Evolutionary conservation across 2,113 vertebrate species (phyloP), one percentile per base, ranked within the genome.

Genomic region (Xiphias gladius): DNA sequence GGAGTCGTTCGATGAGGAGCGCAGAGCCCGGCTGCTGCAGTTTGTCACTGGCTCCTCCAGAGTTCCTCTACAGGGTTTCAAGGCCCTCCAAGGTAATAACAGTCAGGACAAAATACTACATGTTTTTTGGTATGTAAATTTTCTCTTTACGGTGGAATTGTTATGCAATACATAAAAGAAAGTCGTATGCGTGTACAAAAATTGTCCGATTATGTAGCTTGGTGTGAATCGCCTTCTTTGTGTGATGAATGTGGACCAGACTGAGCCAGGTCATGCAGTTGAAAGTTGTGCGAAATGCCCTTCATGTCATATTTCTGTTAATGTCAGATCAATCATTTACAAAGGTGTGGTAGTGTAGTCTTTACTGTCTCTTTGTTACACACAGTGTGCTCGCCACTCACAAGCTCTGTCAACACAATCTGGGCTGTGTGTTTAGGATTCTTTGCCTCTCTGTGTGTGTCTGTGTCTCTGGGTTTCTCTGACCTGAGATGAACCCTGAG

Each of bases 21-120:
- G 97, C 72, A 90, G 98, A 85, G 98, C 98, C 0, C 94, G 98
- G 11, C 94, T 99, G 46, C 96, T 99, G 35, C 98, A 99, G 96
- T 99, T 99, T 2, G 98, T 99, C 91, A 99, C 98, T 0, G 98
- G 98, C 63, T 99, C 98, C 0, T 99, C 98, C 57, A 84, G 98
- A 63, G 98, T 99, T 86, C 98, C 98, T 17, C 96, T 99, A 87
- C 98, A 99, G 91, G 98, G 98, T 82, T 99, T 99, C 94, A 99
- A 99, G 95, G 98, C 98, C 4, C 91, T 99, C 22, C 98, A 99
- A 97, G 98, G 98, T 99, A 90, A 70, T 0, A 2, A 63, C 13
- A 58, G 26, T 6, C 8, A 16, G 22, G 17, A 46, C 2, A 3
- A 16, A 43, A 57, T 14, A 16, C 57, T 30, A 2, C 43, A 28